Evolutionary conservation across 2,113 vertebrate genomes (phyloP).

Genomic region (Synodontis membranacea): DNA sequence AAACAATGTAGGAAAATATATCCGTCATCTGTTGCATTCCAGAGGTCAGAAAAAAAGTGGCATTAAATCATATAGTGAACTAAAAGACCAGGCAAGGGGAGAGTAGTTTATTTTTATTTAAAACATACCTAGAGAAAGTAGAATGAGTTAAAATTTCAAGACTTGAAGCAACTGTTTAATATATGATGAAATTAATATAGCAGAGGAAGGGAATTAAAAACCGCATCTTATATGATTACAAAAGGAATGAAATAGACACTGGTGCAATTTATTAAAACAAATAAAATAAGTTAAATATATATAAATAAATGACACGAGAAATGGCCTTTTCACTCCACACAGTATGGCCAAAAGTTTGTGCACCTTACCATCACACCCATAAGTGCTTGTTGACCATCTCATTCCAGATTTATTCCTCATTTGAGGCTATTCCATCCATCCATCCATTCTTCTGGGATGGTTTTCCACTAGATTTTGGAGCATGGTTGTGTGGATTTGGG

Average conservation of each 20-base stretch:
- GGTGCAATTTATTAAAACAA: background rate
- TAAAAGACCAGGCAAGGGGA: slow-evolving; percentile 49
- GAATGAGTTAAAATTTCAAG: background rate
- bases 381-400: background rate
- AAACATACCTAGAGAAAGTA: background rate
- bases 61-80: slow-evolving; percentile 72
- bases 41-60: slow-evolving; percentile 67
- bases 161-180: background rate
- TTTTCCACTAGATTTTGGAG: background rate
- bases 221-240: background rate
- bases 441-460: background rate
- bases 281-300: background rate
- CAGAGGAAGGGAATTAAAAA: background rate
- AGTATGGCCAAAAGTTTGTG: no score
- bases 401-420: background rate
- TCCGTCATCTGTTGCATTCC: slow-evolving; percentile 72
- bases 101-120: slow-evolving; percentile 22
- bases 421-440: no score
- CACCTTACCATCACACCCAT: no score
- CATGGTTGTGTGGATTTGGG: background rate
- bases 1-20: slow-evolving; percentile 84
- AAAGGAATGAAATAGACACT: background rate
- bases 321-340: background rate
- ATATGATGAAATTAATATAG: background rate
- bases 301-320: background rate